Base-by-base conservation (phyloP, 2,797 vertebrate genomes). In the Cichlasoma orientale region DNA sequence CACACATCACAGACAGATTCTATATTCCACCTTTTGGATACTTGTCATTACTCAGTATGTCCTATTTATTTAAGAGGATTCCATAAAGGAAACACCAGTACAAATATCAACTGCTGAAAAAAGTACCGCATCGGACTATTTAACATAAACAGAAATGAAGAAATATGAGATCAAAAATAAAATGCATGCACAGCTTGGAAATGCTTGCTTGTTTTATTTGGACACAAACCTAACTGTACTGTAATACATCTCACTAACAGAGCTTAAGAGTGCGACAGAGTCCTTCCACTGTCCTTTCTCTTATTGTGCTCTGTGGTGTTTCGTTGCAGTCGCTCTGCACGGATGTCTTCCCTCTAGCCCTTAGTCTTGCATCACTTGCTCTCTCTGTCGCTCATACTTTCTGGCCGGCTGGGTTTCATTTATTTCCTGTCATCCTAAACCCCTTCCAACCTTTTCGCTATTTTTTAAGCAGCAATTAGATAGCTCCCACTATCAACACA, bases 391-490 rank as follows among this genome's bases (percentile, higher is more conserved):
- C 84, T 90, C 77, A 76, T 82, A 86, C 87, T 92, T 90, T 88
- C 80, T 80, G 83, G 86, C 75, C 87, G 80, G 85, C 80, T 85
- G 88, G 73, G 23, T 91, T 89, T 89, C 85, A 73, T 87, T 91
- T 88, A 90, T 88, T 89, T 89, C 54, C 89, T 86, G 88, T 88
- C 88, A 89, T 86, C 82, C 83, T 9, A 70, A 88, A 87, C 75
- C 85, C 55, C 50, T 54, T 82, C 69, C 73, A 81, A 85, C 58
- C 72, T 88, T 75, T 75, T 56, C 50, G 23, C 66, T n/a, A 52
- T 74, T 82, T 87, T 87, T 82, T 85, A 81, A 89, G 75, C 78
- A 72, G 77, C 85, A 93, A 92, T 93, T 91, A 91, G 88, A 90
- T 79, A 74, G 83, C 82, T 84, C 57, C 56, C 52, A 11, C 84